Evolutionary conservation across 2,888 invertebrate species (phyloP).

Genomic region (Branchellion lobata): DNA sequence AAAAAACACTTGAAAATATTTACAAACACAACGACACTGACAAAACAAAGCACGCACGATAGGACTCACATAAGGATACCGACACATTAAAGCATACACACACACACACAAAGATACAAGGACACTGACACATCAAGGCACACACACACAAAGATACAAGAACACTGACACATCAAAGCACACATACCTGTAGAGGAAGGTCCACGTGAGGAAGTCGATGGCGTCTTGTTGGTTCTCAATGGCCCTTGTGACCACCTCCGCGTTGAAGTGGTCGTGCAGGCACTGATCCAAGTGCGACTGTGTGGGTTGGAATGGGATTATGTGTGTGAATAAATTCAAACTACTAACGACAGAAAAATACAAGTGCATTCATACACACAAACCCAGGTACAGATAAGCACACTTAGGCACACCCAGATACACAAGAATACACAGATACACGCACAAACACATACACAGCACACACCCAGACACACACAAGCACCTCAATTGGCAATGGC

Average conservation of each 20-base stretch:
- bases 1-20: not conserved
- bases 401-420: too few species aligned
- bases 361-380: too few species aligned
- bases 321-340: not conserved
- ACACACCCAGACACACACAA: too few species aligned
- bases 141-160: not conserved
- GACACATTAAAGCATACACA: too few species aligned
- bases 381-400: too few species aligned
- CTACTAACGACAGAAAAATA: not conserved
- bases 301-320: slow-evolving; percentile 41
- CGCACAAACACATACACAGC: too few species aligned
- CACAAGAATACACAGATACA: too few species aligned
- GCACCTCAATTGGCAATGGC: slow-evolving; percentile 85
- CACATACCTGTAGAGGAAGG: slow-evolving; percentile 83
- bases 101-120: not conserved
- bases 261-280: slow-evolving; percentile 98
- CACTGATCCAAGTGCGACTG: slow-evolving; percentile 94
- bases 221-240: slow-evolving; percentile 99
- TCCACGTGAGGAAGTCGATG: slow-evolving; percentile 99
- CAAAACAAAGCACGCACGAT: too few species aligned
- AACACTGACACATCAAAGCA: not conserved
- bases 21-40: too few species aligned
- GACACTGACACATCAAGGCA: not conserved
- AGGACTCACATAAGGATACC: too few species aligned
- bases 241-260: slow-evolving; percentile 98